Conservation (phyloP, 1,140 invertebrate species). For the Bombus waltoni region DNA sequence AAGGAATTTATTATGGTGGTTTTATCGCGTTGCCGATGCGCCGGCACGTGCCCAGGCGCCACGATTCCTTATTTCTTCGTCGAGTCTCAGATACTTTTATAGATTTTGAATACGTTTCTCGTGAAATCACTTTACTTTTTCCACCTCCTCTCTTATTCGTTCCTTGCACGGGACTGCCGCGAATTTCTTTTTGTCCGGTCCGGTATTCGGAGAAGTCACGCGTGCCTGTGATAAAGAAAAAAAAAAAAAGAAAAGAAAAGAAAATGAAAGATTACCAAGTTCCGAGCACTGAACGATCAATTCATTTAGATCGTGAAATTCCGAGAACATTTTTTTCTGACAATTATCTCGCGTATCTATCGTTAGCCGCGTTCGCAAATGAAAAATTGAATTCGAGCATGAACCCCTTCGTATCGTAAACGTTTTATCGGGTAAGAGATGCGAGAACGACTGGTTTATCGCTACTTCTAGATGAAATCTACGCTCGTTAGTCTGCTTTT, state of each 20-base stretch:
- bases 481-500: too few species aligned
- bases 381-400: too few species aligned
- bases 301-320: not conserved
- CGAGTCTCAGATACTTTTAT: not conserved
- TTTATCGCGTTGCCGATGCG: not conserved
- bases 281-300: not conserved
- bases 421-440: too few species aligned
- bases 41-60: not conserved
- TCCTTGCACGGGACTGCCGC: too few species aligned
- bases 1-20: conserved; percentile 6
- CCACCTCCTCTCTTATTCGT: not conserved
- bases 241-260: too few species aligned
- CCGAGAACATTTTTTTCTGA: not conserved
- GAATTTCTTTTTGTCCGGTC: not conserved
- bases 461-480: too few species aligned
- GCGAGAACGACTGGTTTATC: too few species aligned
- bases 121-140: conserved; percentile 7
- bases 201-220: not conserved
- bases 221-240: not conserved
- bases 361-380: not conserved
- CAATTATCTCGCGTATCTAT: not conserved
- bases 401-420: too few species aligned
- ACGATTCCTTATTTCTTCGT: not conserved
- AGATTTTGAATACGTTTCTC: not conserved
- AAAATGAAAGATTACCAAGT: not conserved